Evolutionary conservation across 2,797 vertebrate species (phyloP).

Genomic region (Euphonia xanthogaster): DNA sequence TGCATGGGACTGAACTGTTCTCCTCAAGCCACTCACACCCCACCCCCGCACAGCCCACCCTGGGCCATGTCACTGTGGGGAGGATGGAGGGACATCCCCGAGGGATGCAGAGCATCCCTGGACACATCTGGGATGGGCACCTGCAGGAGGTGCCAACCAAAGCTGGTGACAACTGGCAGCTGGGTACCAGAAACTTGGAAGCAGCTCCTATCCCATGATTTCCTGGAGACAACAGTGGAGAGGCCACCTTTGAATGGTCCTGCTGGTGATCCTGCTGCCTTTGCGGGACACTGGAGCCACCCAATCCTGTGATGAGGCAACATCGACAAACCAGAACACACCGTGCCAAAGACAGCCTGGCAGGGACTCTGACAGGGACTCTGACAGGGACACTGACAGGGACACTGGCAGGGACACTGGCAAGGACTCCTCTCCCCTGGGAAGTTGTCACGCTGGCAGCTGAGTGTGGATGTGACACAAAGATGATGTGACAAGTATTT

Average conservation of each 20-base stretch:
- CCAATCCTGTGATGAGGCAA: neutral
- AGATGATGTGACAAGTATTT: neutral
- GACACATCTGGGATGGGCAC: neutral
- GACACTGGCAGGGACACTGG: neutral
- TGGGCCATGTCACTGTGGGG: accelerated
- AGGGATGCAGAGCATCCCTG: neutral
- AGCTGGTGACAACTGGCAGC: neutral
- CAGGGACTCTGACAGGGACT: neutral
- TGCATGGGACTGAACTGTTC: accelerated
- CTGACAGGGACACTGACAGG: accelerated
- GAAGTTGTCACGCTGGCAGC: neutral
- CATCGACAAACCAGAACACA: neutral
- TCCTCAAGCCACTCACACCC: neutral
- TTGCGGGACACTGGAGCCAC: neutral
- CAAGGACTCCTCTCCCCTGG: neutral
- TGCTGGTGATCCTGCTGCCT: neutral
- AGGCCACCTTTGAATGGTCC: neutral
- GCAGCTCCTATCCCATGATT: neutral
- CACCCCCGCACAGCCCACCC: accelerated
- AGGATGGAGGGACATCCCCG: accelerated
- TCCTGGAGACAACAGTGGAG: accelerated
- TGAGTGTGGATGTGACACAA: neutral
- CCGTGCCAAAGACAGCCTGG: accelerated
- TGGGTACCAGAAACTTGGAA: neutral
- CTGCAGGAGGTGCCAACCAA: neutral